Evolutionary conservation across 2,113 vertebrate genomes (phyloP).

Genomic region (Heterochromis multidens): DNA sequence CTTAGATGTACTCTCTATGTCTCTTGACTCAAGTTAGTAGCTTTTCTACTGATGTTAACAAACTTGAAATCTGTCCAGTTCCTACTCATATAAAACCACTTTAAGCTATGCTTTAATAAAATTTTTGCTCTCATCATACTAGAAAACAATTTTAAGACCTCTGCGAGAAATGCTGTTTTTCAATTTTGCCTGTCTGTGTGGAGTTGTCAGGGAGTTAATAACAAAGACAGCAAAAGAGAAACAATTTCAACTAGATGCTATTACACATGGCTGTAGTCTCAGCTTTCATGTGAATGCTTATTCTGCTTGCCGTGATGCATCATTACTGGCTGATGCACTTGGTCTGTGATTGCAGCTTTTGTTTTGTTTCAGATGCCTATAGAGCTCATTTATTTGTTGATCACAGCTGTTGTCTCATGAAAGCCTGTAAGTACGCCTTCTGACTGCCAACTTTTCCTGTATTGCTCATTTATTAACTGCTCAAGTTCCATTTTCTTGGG

Average conservation of each 20-base stretch:
- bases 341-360: constrained; percentile 15
- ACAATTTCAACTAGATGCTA: background rate
- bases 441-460: constrained; percentile 10
- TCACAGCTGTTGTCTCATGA: constrained; percentile 33
- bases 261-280: background rate
- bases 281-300: background rate
- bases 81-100: background rate
- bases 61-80: background rate
- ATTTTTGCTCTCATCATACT: background rate
- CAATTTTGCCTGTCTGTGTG: background rate
- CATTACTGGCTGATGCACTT: background rate
- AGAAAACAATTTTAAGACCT: background rate
- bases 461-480: constrained; percentile 17
- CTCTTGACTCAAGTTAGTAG: background rate
- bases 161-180: background rate
- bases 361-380: constrained; percentile 1
- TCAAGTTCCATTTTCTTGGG: background rate
- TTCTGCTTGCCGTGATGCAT: background rate
- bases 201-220: background rate
- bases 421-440: background rate
- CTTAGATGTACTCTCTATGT: background rate
- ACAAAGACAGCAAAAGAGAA: background rate
- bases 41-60: background rate
- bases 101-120: background rate
- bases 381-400: constrained; percentile 28